These are phyloP conservation scores for Gymnobelideus leadbeateri DNA, from an alignment of 2,113 vertebrate genomes.

Conservation along the genomic window DNA sequence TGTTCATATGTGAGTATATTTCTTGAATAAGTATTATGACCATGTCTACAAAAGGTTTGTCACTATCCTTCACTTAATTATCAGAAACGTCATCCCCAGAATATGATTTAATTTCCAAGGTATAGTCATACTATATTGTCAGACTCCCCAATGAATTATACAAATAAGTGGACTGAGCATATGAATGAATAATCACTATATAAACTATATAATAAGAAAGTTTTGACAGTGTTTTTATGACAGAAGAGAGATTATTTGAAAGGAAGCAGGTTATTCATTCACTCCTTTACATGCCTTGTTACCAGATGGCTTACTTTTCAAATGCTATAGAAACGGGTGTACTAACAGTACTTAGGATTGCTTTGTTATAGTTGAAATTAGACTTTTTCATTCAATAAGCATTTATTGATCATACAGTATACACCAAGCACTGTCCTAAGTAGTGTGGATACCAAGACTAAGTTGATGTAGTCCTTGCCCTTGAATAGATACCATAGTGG, in stretches of 20 bases:
- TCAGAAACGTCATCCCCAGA: background rate
- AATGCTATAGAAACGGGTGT: background rate
- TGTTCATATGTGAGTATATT: background rate
- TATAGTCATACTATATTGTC: background rate
- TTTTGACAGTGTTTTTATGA: background rate
- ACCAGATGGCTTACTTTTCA: background rate
- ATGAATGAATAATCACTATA: background rate
- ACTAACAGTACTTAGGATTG: background rate
- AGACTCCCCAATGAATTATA: accelerated
- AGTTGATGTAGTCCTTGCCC: background rate
- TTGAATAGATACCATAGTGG: background rate
- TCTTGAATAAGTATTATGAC: background rate
- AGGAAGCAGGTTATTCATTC: background rate
- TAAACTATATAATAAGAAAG: background rate
- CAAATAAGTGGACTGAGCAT: background rate
- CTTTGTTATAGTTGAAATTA: background rate
- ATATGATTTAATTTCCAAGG: background rate
- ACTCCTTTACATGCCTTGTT: background rate
- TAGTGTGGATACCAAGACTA: background rate
- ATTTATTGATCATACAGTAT: background rate
- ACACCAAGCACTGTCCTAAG: background rate
- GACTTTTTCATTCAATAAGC: background rate
- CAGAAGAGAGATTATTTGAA: slow-evolving; percentile 6
- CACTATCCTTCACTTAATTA: slow-evolving; percentile 19
- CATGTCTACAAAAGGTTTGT: background rate